Evolutionary conservation across 2,797 vertebrate genomes (phyloP), one percentile per base, ranked within the genome.

Genomic region (Taenioides sp.): DNA sequence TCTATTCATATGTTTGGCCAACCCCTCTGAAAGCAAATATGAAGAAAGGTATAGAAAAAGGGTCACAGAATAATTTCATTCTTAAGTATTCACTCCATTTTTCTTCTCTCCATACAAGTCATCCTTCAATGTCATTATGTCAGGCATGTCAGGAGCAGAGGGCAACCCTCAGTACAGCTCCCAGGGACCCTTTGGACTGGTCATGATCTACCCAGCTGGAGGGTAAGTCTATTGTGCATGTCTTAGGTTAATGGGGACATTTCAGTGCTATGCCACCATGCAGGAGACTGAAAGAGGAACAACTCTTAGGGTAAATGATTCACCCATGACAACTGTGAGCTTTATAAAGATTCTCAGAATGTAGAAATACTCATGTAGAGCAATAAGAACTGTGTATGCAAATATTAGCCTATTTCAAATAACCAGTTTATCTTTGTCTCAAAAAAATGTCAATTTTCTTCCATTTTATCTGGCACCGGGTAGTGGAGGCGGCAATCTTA

Each of bases 21-120:
- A 79, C 84, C 87, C 82, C 87, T 82, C 86, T 87, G 84, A 83
- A 80, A 85, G 71, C 57, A 63, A 47, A 47, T 47, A 17, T 47
- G 12, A 47, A 47, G 43, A 47, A 47, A 78, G 70, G 70, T 22
- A 5, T 27, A 31, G 17, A 31, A 28, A 17, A 31, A 31, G 27
- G 58, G 2, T 31, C 14, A 27, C 57, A 31, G 25, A 31, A 31
- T 60, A 60, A 60, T 59, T 59, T 37, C 34, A 10, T 37, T 37
- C 34, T 37, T 37, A 37, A 37, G 9, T 37, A 10, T 37, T 37
- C 34, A 37, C 34, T 10, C 10, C 20, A 54, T 10, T 54, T 22
- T 54, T 37, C 22, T 54, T 54, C n/a, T 54, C 7, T 54, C 0
- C 6, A 0, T 54, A 22, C 2, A 7, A 54, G 50, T 5, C 20